Evolutionary conservation across 2,797 vertebrate genomes (phyloP), one percentile per base, ranked within the genome.

Genomic region (Tiaroga cobitis): DNA sequence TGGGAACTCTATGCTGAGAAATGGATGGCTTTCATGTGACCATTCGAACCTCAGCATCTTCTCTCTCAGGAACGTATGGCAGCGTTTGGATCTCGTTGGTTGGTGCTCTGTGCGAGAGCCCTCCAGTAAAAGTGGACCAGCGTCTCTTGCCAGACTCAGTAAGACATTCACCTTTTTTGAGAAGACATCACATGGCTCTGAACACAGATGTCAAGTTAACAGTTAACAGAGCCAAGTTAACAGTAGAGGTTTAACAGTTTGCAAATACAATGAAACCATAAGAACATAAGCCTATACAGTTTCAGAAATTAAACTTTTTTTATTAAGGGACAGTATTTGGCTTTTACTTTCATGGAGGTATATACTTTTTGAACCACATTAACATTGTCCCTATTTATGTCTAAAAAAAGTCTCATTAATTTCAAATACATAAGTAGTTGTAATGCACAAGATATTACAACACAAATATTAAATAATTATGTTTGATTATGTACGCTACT

Each of bases 81-180:
- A 87, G 24, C 37, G 87, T 95, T 70, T 91, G 88, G 90, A 80
- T 95, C 61, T 91, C 65, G 49, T 87, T 95, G 87, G 91, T 95
- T 87, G 93, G 93, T 77, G 91, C 91, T 5, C 80, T 90, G 51
- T 88, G 89, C 3, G 91, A 93, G 86, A 93, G 89, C 41, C 87
- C 77, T 24, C 90, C 93, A 37, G 70, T 89, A 43, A 87, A 3
- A 0, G 51, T 93, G 46, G 89, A 83, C 41, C 79, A 37, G 8
- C 90, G 76, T 68, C 92, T 94, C 26, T 80, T 93, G 41, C 88
- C 93, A 24, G 93, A 92, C 77, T 93, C 89, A 4, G 94, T 94
- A 90, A 91, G 92, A 85, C 19, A 21, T 61, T 68, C 0, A 43
- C 24, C 18, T 65, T 59, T 5, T 81, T 69, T 65, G 51, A 15